A percentile compares a stretch with the other conserved stretches of the same genome.
Conservation (phyloP, 1,140 invertebrate species). For the Drosophila biarmipes region DNA sequence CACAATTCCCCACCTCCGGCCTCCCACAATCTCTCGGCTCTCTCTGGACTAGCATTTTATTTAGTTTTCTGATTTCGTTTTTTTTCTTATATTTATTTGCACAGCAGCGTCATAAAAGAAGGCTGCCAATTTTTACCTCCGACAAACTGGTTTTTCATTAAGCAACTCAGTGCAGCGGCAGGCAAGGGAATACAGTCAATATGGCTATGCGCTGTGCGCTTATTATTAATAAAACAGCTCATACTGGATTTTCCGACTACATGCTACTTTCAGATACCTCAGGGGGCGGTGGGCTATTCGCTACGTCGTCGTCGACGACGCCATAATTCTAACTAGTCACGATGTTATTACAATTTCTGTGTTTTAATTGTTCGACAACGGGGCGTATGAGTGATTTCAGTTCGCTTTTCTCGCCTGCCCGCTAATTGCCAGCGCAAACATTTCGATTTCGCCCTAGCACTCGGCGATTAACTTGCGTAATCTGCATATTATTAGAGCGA, state of each 20-base stretch:
- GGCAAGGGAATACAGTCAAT: not conserved
- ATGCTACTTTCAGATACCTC: slow-evolving; percentile 18
- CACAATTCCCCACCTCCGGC: not conserved
- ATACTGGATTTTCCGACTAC: slow-evolving; percentile 77
- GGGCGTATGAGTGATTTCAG: slow-evolving; percentile 78
- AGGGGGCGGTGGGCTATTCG: slow-evolving; percentile 15
- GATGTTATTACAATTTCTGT: slow-evolving; percentile 81
- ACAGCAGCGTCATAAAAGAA: slow-evolving; percentile 55
- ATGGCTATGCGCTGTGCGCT: slow-evolving; percentile 53
- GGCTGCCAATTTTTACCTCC: slow-evolving; percentile 56
- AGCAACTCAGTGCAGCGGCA: slow-evolving; percentile 46
- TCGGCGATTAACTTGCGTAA: slow-evolving; percentile 55
- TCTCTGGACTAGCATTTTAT: not conserved
- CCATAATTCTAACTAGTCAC: slow-evolving; percentile 71
- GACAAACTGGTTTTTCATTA: slow-evolving; percentile 77
- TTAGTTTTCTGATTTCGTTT: not conserved
- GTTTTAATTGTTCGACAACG: slow-evolving; percentile 70
- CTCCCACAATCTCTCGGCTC: not conserved
- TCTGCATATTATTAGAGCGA: slow-evolving; percentile 55
- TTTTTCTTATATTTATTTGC: slow-evolving; percentile 46
- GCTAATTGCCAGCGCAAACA: slow-evolving; percentile 66
- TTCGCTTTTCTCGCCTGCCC: slow-evolving; percentile 70
- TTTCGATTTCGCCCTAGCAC: slow-evolving; percentile 47
- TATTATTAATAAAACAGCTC: slow-evolving; percentile 80
- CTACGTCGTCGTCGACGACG: slow-evolving; percentile 35